A percentile compares a stretch with the other conserved stretches of the same genome.
Conservation (phyloP, 2,888 invertebrate species). For the Macropis europaea region DNA sequence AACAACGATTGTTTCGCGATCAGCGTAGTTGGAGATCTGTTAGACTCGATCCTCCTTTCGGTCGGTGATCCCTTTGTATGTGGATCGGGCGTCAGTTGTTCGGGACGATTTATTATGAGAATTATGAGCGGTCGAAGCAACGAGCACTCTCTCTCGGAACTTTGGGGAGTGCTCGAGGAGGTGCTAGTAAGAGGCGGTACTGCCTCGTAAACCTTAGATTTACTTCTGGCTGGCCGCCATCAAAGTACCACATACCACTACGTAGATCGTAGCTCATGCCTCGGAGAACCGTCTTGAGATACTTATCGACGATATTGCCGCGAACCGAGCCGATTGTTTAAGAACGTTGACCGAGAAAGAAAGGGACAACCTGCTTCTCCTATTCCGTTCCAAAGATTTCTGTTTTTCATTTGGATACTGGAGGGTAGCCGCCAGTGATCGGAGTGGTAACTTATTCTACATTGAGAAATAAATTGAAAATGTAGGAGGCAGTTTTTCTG, state of each 20-base stretch:
- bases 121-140: constrained; percentile 72
- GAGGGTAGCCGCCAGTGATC: too few relatives aligned
- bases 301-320: constrained; percentile 75
- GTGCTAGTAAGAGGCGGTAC: constrained; percentile 80
- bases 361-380: not conserved
- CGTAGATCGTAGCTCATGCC: constrained; percentile 62
- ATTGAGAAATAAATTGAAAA: too few relatives aligned
- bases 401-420: too few relatives aligned
- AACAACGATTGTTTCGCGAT: constrained; percentile 53
- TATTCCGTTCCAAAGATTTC: not conserved
- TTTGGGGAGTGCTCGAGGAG: constrained; percentile 78
- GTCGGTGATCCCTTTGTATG: constrained; percentile 61
- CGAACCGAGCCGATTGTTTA: constrained; percentile 59
- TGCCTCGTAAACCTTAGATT: constrained; percentile 80
- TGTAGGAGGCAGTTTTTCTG: too few relatives aligned
- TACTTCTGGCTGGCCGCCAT: constrained; percentile 80
- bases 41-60: constrained; percentile 41
- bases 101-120: constrained; percentile 78
- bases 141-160: constrained; percentile 55
- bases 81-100: constrained; percentile 64
- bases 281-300: constrained; percentile 74
- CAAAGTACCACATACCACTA: constrained; percentile 72
- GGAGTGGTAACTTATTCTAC: too few relatives aligned
- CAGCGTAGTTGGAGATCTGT: constrained; percentile 39
- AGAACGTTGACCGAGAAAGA: constrained; percentile 35